These are phyloP conservation scores for Antheraea assamensis DNA, from an alignment of 2,888 invertebrate genomes.

Conservation along the genomic window DNA sequence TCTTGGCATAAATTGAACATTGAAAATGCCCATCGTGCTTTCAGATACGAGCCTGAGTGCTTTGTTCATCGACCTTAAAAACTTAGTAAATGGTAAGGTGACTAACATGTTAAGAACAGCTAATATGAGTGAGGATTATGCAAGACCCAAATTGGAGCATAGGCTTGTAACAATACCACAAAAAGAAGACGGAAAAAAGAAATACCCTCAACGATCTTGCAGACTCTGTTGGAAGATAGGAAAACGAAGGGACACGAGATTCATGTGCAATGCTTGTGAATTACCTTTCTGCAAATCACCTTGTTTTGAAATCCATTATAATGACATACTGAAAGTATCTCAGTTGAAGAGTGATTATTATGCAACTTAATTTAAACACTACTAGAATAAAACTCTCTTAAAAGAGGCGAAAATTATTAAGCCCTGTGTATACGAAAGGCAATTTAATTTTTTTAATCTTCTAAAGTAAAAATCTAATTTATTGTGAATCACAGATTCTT, in stretches of 20 bases:
- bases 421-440: background rate
- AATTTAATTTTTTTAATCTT: background rate
- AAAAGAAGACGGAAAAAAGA: slow-evolving; percentile 80
- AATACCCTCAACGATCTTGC: slow-evolving; percentile 79
- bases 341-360: slow-evolving; percentile 75
- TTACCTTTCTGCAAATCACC: slow-evolving; percentile 77
- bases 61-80: slow-evolving; percentile 78
- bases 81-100: slow-evolving; percentile 77
- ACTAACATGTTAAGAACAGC: slow-evolving; percentile 58
- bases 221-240: slow-evolving; percentile 78
- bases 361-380: slow-evolving; percentile 54
- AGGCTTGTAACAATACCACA: slow-evolving; percentile 78
- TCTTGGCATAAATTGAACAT: slow-evolving; percentile 44
- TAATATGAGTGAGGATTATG: slow-evolving; percentile 57
- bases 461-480: background rate
- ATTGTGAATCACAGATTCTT: slow-evolving; percentile 56
- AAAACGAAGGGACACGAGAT: slow-evolving; percentile 73
- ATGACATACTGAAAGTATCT: slow-evolving; percentile 72
- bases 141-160: slow-evolving; percentile 64
- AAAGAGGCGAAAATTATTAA: slow-evolving; percentile 23
- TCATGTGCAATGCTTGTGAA: slow-evolving; percentile 78
- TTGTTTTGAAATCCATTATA: slow-evolving; percentile 77
- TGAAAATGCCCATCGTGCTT: slow-evolving; percentile 82
- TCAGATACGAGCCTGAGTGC: slow-evolving; percentile 79
- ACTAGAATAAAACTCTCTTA: slow-evolving; percentile 16